Conservation (phyloP, 1,140 invertebrate species). For the Theocolax elegans region DNA sequence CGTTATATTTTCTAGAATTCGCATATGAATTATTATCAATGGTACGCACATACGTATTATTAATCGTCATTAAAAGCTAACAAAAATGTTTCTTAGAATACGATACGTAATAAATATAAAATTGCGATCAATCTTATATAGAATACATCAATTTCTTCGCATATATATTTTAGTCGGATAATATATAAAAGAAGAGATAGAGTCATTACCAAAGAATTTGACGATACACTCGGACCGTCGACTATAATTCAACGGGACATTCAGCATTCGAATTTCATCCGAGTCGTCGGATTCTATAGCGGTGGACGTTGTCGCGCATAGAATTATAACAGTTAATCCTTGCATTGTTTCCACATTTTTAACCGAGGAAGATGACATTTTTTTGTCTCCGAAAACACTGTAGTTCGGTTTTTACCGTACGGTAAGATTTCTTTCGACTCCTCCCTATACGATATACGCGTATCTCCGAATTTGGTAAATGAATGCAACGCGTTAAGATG, state of each 20-base stretch:
- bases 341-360: slow-evolving; percentile 36
- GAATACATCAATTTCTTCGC: too few species aligned
- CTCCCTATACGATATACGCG: too few species aligned
- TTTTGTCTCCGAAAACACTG: slow-evolving; percentile 15
- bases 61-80: too few species aligned
- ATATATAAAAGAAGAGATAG: neutral
- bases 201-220: neutral
- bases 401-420: slow-evolving; percentile 14
- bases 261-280: neutral
- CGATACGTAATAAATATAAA: too few species aligned
- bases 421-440: too few species aligned
- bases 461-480: neutral
- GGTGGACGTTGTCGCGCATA: neutral
- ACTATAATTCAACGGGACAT: neutral
- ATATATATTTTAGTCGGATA: too few species aligned
- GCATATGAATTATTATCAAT: too few species aligned
- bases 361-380: neutral
- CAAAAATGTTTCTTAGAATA: too few species aligned
- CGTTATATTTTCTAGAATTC: too few species aligned
- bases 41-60: too few species aligned
- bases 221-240: slow-evolving; percentile 1
- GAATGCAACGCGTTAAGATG: slow-evolving; percentile 8
- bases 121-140: too few species aligned
- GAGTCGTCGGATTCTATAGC: neutral
- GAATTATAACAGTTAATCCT: slow-evolving; percentile 30